Percentiles rank a stretch among this genome's conserved stretches.
These are phyloP conservation scores for Aplysina aerophoba DNA, from an alignment of 37 sponge, comb jelly and placozoan genomes.

Conservation along the genomic window DNA sequence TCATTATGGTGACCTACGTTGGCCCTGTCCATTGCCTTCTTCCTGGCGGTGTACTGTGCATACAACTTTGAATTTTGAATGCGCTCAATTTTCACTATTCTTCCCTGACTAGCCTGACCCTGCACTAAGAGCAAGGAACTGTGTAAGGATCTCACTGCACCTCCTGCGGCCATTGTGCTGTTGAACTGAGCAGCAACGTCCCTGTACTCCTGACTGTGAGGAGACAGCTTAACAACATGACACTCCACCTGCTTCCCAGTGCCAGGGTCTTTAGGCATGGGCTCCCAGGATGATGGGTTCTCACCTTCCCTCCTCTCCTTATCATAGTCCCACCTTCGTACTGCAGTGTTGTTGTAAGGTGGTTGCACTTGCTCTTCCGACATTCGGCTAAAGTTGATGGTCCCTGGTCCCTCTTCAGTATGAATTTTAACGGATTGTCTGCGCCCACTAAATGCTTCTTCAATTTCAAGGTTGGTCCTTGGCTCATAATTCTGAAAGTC, in stretches of 20 bases:
- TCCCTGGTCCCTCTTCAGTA: neutral
- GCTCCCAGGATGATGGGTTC: neutral
- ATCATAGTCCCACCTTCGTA: neutral
- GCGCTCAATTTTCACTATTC: slow-evolving; percentile 36
- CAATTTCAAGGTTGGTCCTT: neutral
- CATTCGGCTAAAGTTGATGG: neutral
- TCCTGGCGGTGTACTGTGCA: slow-evolving; percentile 23
- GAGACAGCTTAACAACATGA: neutral
- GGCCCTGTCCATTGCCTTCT: slow-evolving; percentile 31
- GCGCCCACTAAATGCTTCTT: neutral
- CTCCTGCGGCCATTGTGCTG: neutral
- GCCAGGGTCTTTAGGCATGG: neutral
- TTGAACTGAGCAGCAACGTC: neutral
- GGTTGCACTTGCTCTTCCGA: neutral
- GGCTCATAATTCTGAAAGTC: slow-evolving; percentile 3
- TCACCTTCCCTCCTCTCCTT: slow-evolving; percentile 2
- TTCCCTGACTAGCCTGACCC: neutral
- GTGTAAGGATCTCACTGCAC: too few species aligned
- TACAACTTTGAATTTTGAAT: slow-evolving; percentile 31
- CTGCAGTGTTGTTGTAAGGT: neutral
- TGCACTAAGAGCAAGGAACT: too few species aligned
- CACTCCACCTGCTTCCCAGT: slow-evolving; percentile 2
- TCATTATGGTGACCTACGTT: slow-evolving; percentile 20
- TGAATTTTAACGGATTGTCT: neutral
- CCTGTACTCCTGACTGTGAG: neutral